Conservation (phyloP, 2,888 invertebrate genomes). For the Selenia dentaria region DNA sequence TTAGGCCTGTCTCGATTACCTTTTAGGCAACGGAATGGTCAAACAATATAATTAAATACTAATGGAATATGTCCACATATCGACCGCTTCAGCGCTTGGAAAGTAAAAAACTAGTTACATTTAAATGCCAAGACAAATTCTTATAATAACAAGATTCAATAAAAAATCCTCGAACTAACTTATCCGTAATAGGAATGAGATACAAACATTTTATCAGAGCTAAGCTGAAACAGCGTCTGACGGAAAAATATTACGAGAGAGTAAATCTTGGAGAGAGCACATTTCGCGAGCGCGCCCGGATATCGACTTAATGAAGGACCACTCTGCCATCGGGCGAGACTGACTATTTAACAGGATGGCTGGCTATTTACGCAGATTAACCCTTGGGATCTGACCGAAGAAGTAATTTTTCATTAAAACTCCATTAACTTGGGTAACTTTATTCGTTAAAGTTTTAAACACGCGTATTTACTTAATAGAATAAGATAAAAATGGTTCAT, state of each 20-base stretch:
- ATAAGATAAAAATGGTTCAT: too few species aligned
- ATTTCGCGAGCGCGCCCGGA: constrained; percentile 38
- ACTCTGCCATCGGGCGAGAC: constrained; percentile 54
- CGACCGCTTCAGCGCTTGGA: too few species aligned
- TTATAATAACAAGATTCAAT: too few species aligned
- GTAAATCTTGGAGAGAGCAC: constrained; percentile 47
- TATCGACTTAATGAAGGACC: constrained; percentile 66
- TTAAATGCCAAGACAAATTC: too few species aligned
- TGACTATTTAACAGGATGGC: constrained; percentile 56
- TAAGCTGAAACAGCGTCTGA: constrained; percentile 4
- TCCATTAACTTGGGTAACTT: constrained; percentile 42
- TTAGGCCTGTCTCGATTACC: too few species aligned
- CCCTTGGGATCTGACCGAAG: constrained; percentile 51
- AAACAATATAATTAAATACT: too few species aligned
- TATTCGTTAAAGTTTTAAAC: constrained; percentile 39
- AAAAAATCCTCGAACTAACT: neutral
- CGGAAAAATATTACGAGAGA: constrained; percentile 28
- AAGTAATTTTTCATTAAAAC: constrained; percentile 54
- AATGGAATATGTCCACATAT: too few species aligned
- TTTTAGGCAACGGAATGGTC: too few species aligned
- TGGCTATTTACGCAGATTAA: constrained; percentile 56
- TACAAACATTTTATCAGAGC: neutral
- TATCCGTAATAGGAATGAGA: neutral
- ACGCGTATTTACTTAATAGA: constrained; percentile 30
- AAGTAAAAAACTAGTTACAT: too few species aligned